Evolutionary conservation across 2,888 invertebrate species (phyloP), one percentile per base, ranked within the genome.

Genomic region (Aquatica leii): DNA sequence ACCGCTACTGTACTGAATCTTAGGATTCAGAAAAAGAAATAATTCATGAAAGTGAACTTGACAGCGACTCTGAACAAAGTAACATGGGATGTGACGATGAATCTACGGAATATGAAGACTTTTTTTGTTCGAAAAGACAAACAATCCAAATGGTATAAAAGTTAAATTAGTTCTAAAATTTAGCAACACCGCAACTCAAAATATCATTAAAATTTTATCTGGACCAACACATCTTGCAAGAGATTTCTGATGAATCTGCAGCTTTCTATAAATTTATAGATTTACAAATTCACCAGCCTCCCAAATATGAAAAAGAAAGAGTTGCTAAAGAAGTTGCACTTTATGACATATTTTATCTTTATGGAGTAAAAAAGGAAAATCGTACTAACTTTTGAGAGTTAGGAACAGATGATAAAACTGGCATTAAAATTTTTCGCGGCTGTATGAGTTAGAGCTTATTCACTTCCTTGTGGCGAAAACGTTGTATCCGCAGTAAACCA

Each of bases 271-370:
- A 52, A 56, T 59, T 66, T 40, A 48, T 69, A 21, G 55, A 49
- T 24, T 48, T 40, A n/a, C 37, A 62, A 50, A 65, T 67, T 15
- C n/a, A n/a, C n/a, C n/a, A n/a, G n/a, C n/a, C 14, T 21, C 43
- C 31, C n/a, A 14, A 56, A 21, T 59, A 55, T 24, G 31, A 48
- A 43, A 58, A 59, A 55, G 56, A 58, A 15, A 40, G 61, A 62
- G 67, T 62, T 48, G 65, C 58, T 15, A 58, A 41, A 31, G 21
- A 53, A 12, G 58, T 63, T 12, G 67, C 67, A 40, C 46, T 69
- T 46, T 65, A 57, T 12, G 62, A 65, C 9, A 14, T 53, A 40
- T 55, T 66, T 52, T 65, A 53, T 49, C 20, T 65, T 5, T 46
- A 48, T 43, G 58, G 40, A 14, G 59, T 15, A 5, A 58, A 66